Conservation (phyloP, 2,888 invertebrate genomes). For the Aporophyla nigra region DNA sequence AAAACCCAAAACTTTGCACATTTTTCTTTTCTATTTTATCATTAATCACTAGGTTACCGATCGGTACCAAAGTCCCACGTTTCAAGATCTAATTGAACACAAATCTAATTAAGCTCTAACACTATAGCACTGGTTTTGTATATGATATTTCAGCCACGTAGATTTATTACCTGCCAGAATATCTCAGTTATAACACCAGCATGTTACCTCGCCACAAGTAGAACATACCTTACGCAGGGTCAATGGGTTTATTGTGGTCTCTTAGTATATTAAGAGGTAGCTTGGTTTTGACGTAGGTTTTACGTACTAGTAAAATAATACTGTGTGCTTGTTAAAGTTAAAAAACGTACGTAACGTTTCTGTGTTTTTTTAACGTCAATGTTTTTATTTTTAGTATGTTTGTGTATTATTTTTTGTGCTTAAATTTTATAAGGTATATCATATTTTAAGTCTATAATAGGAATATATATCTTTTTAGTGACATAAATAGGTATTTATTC, state of each 20-base stretch:
- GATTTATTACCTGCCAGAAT: neutral
- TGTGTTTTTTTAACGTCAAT: too few species aligned
- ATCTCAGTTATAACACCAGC: neutral
- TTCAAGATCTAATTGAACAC: neutral
- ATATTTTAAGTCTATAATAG: too few species aligned
- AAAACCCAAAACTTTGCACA: neutral
- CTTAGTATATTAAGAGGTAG: neutral
- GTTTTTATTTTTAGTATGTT: too few species aligned
- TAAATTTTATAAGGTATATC: too few species aligned
- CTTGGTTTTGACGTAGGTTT: neutral
- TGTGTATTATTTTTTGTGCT: too few species aligned
- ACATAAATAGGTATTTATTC: too few species aligned
- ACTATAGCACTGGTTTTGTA: neutral
- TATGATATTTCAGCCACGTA: neutral
- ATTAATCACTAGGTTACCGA: neutral
- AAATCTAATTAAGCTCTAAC: neutral
- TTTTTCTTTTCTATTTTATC: neutral
- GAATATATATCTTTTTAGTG: too few species aligned
- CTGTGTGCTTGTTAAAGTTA: too few species aligned
- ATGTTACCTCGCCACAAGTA: neutral
- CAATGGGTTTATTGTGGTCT: constrained; percentile 12
- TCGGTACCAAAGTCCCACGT: neutral
- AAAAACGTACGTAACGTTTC: too few species aligned
- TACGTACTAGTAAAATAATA: neutral
- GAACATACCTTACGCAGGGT: neutral